Base-by-base conservation (phyloP, 1,140 invertebrate genomes). In the Sitophilus oryzae region DNA sequence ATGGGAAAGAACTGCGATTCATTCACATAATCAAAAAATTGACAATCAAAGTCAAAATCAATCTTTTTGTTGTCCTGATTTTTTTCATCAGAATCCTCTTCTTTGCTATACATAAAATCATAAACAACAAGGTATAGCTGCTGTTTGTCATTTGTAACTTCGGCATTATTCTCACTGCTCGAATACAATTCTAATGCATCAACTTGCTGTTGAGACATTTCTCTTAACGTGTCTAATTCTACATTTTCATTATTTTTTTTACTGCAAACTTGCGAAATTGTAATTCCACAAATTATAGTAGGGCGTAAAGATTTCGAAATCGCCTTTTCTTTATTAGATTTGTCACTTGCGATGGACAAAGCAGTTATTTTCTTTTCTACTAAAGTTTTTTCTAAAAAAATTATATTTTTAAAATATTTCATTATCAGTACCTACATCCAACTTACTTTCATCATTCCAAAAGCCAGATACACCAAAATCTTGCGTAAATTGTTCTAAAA, bases 81-180 rank as follows among this genome's bases (percentile, higher is more conserved):
- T 22, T 53, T 49, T 4, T 59, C 54, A n/a, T 46, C 35, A 11
- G 48, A 25, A 9, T 61, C 51, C 15, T 58, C 60, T 22, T 64
- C 63, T 48, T 62, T 59, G 44, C 52, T 77, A 57, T 79, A 78
- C 63, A 77, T 70, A 64, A 80, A 80, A 63, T 81, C 79, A 53
- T 79, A 81, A 0, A 81, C 62, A 2, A 81, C 76, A 19, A 81
- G 66, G 66, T 79, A 79, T 46, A 77, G 68, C 45, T 70, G 36
- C 58, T 56, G 37, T 45, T 53, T 25, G 41, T 59, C 44, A 5
- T 42, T 41, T 15, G 11, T 51, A 34, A 52, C 56, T 11, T 62
- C 50, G 15, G 42, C 56, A 25, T 65, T 57, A 49, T 19, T 18
- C 10, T n/a, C 20, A 21, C 3, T 20, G 14, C 14, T 3, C 9